Evolutionary conservation across 2,113 vertebrate genomes (phyloP).

Genomic region (Cnemophilus loriae): DNA sequence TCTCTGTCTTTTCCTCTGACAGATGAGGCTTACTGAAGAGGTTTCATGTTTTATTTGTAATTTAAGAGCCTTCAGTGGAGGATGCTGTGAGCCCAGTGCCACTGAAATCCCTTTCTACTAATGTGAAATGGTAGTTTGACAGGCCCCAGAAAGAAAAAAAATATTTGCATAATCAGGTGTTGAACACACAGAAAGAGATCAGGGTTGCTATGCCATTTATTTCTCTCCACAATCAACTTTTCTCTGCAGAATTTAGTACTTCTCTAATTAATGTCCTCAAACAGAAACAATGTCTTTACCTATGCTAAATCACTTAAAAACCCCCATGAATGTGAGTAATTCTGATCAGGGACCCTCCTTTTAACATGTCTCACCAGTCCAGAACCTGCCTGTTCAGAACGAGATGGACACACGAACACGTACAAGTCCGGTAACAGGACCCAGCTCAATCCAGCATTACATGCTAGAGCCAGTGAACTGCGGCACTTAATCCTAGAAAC

Average conservation of each 20-base stretch:
- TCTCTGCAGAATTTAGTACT: neutral
- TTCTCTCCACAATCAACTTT: neutral
- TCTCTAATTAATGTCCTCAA: neutral
- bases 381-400: neutral
- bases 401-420: rapidly evolving
- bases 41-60: neutral
- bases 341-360: neutral
- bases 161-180: neutral
- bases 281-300: neutral
- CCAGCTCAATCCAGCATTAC: neutral
- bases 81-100: neutral
- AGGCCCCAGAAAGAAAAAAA: neutral
- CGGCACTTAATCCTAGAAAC: neutral
- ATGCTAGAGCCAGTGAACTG: neutral
- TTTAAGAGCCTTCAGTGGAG: neutral
- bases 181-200: neutral
- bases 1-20: neutral
- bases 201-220: neutral
- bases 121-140: neutral
- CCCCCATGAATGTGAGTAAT: neutral
- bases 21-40: neutral
- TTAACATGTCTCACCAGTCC: neutral
- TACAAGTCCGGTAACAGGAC: rapidly evolving
- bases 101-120: neutral
- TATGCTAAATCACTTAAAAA: neutral